Conservation (phyloP, 1,140 invertebrate species). For the Polyergus mexicanus region DNA sequence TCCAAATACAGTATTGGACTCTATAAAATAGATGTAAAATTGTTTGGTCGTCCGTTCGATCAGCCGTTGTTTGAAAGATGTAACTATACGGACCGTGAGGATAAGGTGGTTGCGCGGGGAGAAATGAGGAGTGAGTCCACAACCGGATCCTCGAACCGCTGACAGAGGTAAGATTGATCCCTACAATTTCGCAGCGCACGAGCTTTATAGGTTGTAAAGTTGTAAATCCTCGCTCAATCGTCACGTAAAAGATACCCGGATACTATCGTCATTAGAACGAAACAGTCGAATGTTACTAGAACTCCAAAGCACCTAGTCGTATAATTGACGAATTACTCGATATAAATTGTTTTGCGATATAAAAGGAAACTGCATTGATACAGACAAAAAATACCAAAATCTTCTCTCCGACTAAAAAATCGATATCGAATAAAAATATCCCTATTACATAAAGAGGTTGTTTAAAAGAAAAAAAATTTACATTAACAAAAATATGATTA, state of each 20-base stretch:
- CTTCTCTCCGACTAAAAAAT: conserved; percentile 3
- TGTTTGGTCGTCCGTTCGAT: conserved; percentile 76
- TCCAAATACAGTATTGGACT: conserved; percentile 79
- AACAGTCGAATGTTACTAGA: conserved; percentile 70
- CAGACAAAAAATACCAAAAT: not conserved
- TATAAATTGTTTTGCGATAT: conserved; percentile 42
- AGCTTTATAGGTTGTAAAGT: conserved; percentile 79
- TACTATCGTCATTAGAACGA: conserved; percentile 72
- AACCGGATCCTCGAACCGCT: conserved; percentile 60
- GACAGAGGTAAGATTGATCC: conserved; percentile 71
- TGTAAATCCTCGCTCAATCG: conserved; percentile 70
- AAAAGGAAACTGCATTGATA: not conserved
- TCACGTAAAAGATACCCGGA: conserved; percentile 64
- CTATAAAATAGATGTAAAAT: conserved; percentile 81
- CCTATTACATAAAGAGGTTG: too few species aligned
- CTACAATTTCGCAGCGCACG: conserved; percentile 63
- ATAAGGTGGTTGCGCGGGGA: conserved; percentile 42
- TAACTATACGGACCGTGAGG: conserved; percentile 32
- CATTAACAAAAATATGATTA: not conserved
- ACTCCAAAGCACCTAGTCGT: conserved; percentile 49
- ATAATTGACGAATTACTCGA: conserved; percentile 50
- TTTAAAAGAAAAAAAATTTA: not conserved
- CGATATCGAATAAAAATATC: not conserved
- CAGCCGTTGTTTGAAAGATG: conserved; percentile 71
- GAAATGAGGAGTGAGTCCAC: conserved; percentile 52